Evolutionary conservation across 2,113 vertebrate species (phyloP), one percentile per base, ranked within the genome.

Genomic region (Gasterosteus aculeatus): DNA sequence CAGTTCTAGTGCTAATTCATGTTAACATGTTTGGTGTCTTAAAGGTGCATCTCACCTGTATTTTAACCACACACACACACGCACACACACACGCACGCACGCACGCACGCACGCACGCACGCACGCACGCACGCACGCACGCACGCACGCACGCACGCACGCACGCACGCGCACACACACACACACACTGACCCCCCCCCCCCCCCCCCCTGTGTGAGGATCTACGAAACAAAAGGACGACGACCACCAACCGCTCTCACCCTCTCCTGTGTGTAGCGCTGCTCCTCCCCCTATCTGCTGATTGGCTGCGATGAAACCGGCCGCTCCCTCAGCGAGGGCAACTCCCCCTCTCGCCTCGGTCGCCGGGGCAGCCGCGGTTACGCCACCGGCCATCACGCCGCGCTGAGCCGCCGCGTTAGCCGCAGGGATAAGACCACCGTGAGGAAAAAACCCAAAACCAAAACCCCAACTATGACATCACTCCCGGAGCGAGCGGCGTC

Each of bases 251-350:
- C 60, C 35, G 39, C 69, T 85, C 51, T 84, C 64, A 72, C 62
- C 75, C 67, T 83, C 65, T 89, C 83, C 85, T 87, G 64, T 88
- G 77, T 84, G 72, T 88, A 91, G 90, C 88, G 68, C 63, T 73
- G 80, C 80, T 85, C 87, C 75, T 87, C 87, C 53, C 85, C 85
- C 26, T 88, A 64, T 78, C 87, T 91, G 67, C 78, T 86, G 73
- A 81, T 82, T 39, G 82, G 85, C 85, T 81, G 81, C 10, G 85
- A 86, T 53, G 89, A 92, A 78, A 72, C 57, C 2, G 84, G 88
- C 44, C 90, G 89, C 22, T 92, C 89, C 70, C 91, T 92, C 84
- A 91, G 91, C 75, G 91, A 91, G 58, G 88, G 91, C 63, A 92
- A 85, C 88, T 86, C 88, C 22, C 90, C 92, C 16, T 80, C 82